A percentile compares a stretch with the other conserved stretches of the same genome.
These are phyloP conservation scores for Beroe ovata DNA, from an alignment of 37 sponge, comb jelly and placozoan species.

Conservation along the genomic window DNA sequence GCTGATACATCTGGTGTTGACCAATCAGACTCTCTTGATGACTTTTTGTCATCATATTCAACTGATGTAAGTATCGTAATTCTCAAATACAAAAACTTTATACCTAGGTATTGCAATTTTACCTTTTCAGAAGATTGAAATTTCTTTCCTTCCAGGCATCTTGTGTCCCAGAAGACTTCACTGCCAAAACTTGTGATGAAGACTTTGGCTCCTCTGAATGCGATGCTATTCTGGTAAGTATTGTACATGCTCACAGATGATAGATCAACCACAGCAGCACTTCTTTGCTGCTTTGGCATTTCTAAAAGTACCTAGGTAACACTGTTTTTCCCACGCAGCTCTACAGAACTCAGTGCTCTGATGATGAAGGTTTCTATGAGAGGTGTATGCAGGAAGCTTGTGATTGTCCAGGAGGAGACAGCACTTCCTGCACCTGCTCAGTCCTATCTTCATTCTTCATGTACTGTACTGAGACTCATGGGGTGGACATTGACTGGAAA, in stretches of 20 bases:
- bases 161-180: conserved; percentile 15
- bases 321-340: no score
- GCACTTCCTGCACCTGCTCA: conserved; percentile 20
- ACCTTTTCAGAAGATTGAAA: no score
- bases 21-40: background rate
- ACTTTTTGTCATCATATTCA: background rate
- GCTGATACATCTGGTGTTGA: background rate
- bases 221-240: conserved; percentile 8
- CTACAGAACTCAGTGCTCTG: background rate
- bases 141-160: background rate
- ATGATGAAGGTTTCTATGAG: conserved; percentile 18
- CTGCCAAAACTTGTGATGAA: background rate
- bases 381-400: conserved; percentile 18
- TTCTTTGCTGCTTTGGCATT: no score
- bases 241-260: no score
- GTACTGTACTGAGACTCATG: conserved; percentile 12
- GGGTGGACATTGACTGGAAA: conserved; percentile 31
- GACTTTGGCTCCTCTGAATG: background rate
- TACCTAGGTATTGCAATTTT: no score
- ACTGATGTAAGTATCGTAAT: conserved; percentile 62
- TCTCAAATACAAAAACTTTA: no score
- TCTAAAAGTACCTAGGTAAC: no score
- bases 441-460: conserved; percentile 25
- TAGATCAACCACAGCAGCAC: no score
- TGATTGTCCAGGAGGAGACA: background rate